A percentile compares a stretch with the other conserved stretches of the same genome.
These are phyloP conservation scores for Globicephala melas DNA, from an alignment of 2,113 vertebrate genomes.

Conservation along the genomic window DNA sequence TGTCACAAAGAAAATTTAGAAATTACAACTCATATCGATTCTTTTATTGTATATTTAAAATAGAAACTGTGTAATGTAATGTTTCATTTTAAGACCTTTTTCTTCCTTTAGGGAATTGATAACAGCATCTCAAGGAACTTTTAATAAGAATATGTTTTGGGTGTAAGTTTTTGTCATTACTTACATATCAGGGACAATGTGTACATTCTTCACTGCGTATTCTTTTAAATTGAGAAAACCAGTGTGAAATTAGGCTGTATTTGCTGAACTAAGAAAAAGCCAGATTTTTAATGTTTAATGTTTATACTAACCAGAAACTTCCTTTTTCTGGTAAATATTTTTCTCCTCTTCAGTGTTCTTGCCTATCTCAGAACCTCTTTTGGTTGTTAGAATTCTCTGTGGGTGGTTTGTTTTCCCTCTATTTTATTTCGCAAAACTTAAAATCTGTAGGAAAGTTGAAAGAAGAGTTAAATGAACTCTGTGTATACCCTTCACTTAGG, in stretches of 20 bases:
- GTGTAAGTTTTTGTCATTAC: background rate
- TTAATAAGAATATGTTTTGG: background rate
- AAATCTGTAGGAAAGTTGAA: background rate
- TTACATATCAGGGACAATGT: accelerated
- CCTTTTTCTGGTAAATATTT: background rate
- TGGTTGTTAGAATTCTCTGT: background rate
- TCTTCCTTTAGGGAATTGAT: background rate
- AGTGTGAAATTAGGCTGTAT: background rate
- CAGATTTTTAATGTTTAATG: background rate
- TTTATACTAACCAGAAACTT: background rate
- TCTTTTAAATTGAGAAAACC: background rate
- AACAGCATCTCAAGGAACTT: background rate
- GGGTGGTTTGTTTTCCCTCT: background rate
- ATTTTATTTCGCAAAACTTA: background rate
- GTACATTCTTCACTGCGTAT: background rate
- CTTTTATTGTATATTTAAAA: background rate
- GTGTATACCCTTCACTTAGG: background rate
- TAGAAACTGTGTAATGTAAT: background rate
- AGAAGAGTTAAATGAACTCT: background rate
- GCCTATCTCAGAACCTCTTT: background rate
- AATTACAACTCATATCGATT: background rate
- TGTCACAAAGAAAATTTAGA: background rate
- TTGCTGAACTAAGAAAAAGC: background rate
- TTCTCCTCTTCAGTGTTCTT: background rate
- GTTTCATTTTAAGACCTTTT: slow-evolving; percentile 10